Evolutionary conservation across 2,113 vertebrate species (phyloP).

Genomic region (Mystacornis crossleyi): DNA sequence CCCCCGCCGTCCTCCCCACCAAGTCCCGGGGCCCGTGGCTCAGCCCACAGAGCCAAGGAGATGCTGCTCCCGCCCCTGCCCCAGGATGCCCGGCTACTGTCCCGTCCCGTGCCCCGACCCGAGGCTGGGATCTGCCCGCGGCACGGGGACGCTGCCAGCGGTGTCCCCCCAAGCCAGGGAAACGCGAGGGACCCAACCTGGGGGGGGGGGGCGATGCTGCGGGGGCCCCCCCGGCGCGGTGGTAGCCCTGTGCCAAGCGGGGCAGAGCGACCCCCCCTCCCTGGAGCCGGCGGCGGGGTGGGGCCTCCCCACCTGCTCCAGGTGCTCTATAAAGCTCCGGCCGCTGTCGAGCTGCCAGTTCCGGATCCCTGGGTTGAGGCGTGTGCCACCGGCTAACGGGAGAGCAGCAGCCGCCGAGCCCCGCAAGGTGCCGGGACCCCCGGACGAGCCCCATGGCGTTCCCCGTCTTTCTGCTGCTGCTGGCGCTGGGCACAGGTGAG

Average conservation of each 20-base stretch:
- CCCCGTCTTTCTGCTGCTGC: background rate
- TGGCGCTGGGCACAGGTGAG: slow-evolving; percentile 14
- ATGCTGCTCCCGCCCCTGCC: background rate
- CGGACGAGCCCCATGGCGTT: background rate
- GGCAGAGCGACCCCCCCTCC: background rate
- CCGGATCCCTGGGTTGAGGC: background rate
- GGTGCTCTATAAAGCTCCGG: slow-evolving; percentile 52
- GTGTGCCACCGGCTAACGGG: background rate
- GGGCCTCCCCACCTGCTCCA: slow-evolving; percentile 32
- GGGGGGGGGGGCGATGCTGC: background rate
- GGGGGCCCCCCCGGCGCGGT: fast-evolving
- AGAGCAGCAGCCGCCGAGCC: background rate
- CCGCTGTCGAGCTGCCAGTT: background rate
- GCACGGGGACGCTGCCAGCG: fast-evolving
- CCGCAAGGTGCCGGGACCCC: background rate
- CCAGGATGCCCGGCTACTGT: fast-evolving
- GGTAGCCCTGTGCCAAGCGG: background rate
- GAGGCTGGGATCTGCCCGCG: fast-evolving
- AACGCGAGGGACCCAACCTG: fast-evolving
- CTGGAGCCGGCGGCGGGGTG: background rate
- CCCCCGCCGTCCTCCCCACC: fast-evolving
- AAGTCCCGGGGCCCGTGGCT: background rate
- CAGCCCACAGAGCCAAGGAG: background rate
- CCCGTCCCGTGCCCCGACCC: background rate
- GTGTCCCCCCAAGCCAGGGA: background rate